Conservation (phyloP, 2,888 invertebrate species). For the Hyposoter dolosus region DNA sequence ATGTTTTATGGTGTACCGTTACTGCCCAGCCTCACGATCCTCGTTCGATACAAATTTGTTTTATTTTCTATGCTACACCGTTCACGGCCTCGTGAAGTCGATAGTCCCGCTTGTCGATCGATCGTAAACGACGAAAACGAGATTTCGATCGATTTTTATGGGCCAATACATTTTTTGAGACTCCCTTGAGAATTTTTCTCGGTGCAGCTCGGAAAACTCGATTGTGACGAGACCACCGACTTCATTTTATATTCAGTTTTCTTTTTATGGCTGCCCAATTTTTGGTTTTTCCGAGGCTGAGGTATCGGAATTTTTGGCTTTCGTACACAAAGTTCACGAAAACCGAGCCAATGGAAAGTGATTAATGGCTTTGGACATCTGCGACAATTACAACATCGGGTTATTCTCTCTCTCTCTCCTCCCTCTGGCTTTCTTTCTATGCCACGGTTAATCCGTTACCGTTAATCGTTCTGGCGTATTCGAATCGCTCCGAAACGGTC, state of each 20-base stretch:
- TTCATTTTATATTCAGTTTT: background rate
- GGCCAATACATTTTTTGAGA: background rate
- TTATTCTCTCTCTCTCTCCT: background rate
- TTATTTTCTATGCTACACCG: background rate
- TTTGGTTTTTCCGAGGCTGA: no score
- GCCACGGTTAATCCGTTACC: background rate
- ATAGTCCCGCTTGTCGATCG: background rate
- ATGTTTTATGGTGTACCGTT: background rate
- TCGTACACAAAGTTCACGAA: background rate
- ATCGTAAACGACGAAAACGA: background rate
- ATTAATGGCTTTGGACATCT: background rate
- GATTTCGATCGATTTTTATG: background rate
- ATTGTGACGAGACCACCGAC: no score
- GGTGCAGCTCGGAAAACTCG: no score
- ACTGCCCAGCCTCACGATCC: no score
- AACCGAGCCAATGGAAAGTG: background rate
- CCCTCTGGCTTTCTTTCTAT: background rate
- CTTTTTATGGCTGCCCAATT: background rate
- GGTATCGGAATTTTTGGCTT: background rate
- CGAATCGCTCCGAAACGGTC: background rate
- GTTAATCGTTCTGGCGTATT: slow-evolving; percentile 3
- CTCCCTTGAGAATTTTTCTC: no score
- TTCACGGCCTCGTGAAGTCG: background rate
- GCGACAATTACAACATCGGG: background rate
- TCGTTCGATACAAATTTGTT: background rate